Evolutionary conservation across 2,797 vertebrate species (phyloP).

Genomic region (Malacoraja senta): DNA sequence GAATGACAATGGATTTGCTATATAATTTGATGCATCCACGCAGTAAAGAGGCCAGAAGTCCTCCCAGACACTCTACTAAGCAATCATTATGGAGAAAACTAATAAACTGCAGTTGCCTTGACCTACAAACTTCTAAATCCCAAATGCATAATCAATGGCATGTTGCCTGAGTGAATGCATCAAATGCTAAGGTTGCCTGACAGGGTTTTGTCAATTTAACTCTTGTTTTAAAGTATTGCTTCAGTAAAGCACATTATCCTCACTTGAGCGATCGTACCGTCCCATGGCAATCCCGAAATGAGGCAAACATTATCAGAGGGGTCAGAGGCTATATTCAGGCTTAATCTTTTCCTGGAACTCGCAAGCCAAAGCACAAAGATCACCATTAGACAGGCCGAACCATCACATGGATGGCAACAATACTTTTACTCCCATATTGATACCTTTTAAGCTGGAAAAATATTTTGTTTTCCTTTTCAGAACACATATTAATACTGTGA

Average conservation of each 20-base stretch:
- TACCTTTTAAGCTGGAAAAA: background rate
- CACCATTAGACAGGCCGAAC: conserved; percentile 50
- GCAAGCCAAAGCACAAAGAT: conserved; percentile 57
- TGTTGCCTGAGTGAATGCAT: conserved; percentile 45
- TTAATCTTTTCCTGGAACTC: conserved; percentile 53
- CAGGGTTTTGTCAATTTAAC: conserved; percentile 49
- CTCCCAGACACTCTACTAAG: conserved; percentile 42
- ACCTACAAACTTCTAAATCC: conserved; percentile 53
- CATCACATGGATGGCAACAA: conserved; percentile 46
- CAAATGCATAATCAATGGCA: conserved; percentile 49
- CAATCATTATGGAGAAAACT: conserved; percentile 52
- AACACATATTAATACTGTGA: background rate
- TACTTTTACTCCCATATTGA: background rate
- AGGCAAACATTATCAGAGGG: conserved; percentile 50
- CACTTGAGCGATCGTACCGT: conserved; percentile 46
- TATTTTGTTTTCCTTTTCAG: background rate
- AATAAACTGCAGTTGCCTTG: conserved; percentile 55
- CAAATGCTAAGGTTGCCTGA: conserved; percentile 49
- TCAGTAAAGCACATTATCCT: conserved; percentile 48
- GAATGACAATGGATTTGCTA: conserved; percentile 35
- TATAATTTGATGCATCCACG: conserved; percentile 43
- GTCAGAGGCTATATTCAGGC: conserved; percentile 50
- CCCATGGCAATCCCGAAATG: conserved; percentile 47
- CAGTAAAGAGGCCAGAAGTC: conserved; percentile 45
- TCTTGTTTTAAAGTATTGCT: conserved; percentile 45